Conservation (phyloP, 2,113 vertebrate species). For the Psammodynastes pulverulentus region DNA sequence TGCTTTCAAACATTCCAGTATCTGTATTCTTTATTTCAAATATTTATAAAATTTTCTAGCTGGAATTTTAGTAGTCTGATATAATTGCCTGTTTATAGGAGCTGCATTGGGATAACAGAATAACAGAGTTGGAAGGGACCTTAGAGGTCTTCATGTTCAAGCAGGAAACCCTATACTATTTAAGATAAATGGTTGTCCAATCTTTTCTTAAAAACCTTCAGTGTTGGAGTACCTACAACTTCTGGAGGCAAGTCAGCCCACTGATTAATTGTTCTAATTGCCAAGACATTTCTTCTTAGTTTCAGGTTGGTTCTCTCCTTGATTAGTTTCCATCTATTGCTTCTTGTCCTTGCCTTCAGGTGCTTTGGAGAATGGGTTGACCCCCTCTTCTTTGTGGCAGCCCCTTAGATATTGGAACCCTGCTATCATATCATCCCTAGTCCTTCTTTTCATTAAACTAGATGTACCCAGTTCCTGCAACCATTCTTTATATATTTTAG, state of each 20-base stretch:
- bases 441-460: not conserved
- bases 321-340: not conserved
- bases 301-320: not conserved
- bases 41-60: not conserved
- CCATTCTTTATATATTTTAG: not conserved
- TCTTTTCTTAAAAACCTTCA: not conserved
- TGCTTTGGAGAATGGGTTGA: not conserved
- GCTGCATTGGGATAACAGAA: not conserved
- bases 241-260: not conserved
- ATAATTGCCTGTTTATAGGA: not conserved
- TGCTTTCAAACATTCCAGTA: not conserved
- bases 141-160: not conserved
- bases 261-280: not conserved
- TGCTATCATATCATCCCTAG: not conserved
- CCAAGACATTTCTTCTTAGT: not conserved
- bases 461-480: not conserved
- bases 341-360: not conserved
- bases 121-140: not conserved
- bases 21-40: not conserved
- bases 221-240: no score
- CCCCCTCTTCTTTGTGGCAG: not conserved
- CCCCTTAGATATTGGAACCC: not conserved
- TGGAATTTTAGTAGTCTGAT: not conserved
- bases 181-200: not conserved
- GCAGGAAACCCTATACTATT: not conserved